Conservation (phyloP, 1,140 invertebrate genomes). For the Laodelphax striatellus region DNA sequence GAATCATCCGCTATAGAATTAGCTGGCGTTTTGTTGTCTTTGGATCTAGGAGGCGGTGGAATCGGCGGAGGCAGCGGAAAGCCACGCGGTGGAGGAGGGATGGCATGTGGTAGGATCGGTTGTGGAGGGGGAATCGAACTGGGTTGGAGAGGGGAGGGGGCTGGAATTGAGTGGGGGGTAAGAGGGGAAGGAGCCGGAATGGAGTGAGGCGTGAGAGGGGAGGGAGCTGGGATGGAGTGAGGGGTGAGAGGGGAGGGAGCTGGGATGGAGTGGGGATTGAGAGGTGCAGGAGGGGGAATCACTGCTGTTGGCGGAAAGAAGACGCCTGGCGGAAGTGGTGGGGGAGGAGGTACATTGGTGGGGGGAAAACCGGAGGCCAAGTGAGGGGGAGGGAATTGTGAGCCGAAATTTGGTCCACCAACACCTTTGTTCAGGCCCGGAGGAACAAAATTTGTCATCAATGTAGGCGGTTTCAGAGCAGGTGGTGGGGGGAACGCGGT, state of each 20-base stretch:
- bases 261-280: constrained; percentile 39
- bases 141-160: constrained; percentile 29
- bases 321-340: constrained; percentile 7
- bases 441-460: too few relatives aligned
- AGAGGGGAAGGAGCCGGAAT: constrained; percentile 31
- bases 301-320: constrained; percentile 28
- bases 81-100: constrained; percentile 22
- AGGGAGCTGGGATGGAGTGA: constrained; percentile 31
- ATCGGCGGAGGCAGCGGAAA: constrained; percentile 26
- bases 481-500: too few relatives aligned
- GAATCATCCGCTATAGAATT: too few relatives aligned
- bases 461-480: too few relatives aligned
- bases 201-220: constrained; percentile 28
- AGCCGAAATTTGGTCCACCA: background rate
- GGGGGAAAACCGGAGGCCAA: background rate
- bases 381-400: background rate
- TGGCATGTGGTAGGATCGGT: constrained; percentile 27
- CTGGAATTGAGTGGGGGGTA: constrained; percentile 28
- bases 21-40: background rate
- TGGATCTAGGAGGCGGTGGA: constrained; percentile 27
- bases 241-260: constrained; percentile 33
- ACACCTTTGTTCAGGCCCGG: too few relatives aligned
- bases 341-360: constrained; percentile 11
- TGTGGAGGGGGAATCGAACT: constrained; percentile 30
- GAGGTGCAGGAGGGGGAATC: constrained; percentile 35